Conservation (phyloP, 2,113 vertebrate species). For the Sphaerodactylus townsendi region DNA sequence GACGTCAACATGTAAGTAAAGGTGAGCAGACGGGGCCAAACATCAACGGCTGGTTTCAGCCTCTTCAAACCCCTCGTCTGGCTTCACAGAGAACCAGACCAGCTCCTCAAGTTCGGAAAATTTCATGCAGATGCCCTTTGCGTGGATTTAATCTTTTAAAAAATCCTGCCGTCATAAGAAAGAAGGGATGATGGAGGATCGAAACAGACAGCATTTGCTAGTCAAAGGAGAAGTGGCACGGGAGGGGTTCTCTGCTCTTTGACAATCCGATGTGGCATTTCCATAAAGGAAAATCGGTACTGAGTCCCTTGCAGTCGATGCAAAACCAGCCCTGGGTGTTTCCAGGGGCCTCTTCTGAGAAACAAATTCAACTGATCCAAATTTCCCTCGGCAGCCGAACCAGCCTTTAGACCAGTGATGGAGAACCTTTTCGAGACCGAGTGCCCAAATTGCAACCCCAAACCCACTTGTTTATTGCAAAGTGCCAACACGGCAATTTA, state of each 20-base stretch:
- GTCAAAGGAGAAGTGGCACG: slow-evolving; percentile 53
- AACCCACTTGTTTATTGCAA: too few relatives aligned
- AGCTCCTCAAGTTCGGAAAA: not conserved
- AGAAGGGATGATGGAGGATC: slow-evolving; percentile 15
- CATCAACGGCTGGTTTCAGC: not conserved
- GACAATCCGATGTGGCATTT: slow-evolving; percentile 37
- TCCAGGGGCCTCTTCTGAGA: slow-evolving; percentile 46
- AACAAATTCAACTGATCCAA: slow-evolving; percentile 40
- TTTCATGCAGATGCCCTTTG: not conserved
- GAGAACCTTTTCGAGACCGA: too few relatives aligned
- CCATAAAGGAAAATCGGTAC: slow-evolving; percentile 56
- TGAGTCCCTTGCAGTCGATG: slow-evolving; percentile 37
- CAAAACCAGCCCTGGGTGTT: slow-evolving; percentile 37
- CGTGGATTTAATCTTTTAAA: not conserved
- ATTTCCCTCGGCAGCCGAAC: slow-evolving; percentile 3
- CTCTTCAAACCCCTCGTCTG: not conserved
- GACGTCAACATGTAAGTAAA: not conserved
- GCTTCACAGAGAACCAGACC: not conserved
- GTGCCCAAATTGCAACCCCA: too few relatives aligned
- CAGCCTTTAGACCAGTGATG: too few relatives aligned
- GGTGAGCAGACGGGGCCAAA: not conserved
- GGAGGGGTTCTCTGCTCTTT: slow-evolving; percentile 17
- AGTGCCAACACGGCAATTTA: too few relatives aligned
- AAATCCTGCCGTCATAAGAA: not conserved
- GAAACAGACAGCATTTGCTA: slow-evolving; percentile 56